Conservation (phyloP, 2,888 invertebrate species). For the Halictus ligatus region DNA sequence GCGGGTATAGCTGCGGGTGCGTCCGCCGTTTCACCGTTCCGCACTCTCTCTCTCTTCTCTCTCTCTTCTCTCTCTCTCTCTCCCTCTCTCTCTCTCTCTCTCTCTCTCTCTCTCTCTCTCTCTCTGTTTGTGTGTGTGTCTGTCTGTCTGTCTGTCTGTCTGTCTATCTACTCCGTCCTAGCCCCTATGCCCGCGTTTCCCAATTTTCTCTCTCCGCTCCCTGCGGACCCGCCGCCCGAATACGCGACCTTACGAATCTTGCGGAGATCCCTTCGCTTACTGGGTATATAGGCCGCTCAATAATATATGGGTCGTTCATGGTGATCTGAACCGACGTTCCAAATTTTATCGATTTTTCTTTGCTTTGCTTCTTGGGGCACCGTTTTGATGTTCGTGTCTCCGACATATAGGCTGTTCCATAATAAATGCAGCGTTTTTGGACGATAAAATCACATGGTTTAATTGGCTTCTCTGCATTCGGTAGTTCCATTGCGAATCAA, state of each 20-base stretch:
- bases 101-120: background rate
- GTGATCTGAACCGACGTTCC: background rate
- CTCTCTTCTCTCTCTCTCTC: background rate
- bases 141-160: background rate
- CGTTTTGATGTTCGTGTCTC: background rate
- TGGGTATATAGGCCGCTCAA: background rate
- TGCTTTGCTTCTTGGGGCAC: background rate
- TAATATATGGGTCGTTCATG: background rate
- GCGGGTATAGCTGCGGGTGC: background rate
- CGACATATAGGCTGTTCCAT: background rate
- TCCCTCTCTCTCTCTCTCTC: background rate
- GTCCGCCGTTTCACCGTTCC: conserved; percentile 8
- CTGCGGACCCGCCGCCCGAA: background rate
- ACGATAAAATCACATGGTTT: too few species aligned
- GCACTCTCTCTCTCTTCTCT: background rate
- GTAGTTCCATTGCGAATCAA: too few species aligned
- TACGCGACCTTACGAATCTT: conserved; percentile 12
- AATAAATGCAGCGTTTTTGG: background rate
- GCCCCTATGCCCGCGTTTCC: background rate
- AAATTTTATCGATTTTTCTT: background rate
- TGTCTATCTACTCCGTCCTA: background rate
- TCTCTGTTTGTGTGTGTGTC: too few species aligned
- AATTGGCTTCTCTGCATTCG: too few species aligned
- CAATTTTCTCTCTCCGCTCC: background rate
- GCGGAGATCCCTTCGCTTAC: background rate